Evolutionary conservation across 2,113 vertebrate genomes (phyloP).

Genomic region (Grammomys surdaster): DNA sequence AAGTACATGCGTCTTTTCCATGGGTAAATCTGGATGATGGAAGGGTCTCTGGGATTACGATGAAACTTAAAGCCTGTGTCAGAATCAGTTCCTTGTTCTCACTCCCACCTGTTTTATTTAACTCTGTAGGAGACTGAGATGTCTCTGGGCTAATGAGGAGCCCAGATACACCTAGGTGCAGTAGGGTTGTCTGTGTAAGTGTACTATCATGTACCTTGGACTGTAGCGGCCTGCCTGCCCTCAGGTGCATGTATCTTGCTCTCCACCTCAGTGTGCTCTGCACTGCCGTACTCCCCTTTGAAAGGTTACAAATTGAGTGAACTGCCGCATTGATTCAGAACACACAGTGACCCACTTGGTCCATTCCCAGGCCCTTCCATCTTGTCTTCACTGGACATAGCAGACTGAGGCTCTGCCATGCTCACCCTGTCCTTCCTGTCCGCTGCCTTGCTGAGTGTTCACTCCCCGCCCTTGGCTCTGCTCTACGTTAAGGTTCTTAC

Average conservation of each 20-base stretch:
- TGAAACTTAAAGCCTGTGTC: background rate
- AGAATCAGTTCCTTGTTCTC: background rate
- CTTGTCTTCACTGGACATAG: background rate
- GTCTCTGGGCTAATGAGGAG: background rate
- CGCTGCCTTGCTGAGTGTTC: background rate
- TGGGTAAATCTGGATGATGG: background rate
- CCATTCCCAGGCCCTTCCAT: too few species aligned
- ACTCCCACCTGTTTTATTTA: background rate
- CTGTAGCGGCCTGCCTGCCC: accelerated
- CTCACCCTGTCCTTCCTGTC: background rate
- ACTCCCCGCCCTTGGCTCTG: background rate
- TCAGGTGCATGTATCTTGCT: background rate
- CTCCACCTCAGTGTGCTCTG: background rate
- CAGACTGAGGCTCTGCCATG: too few species aligned
- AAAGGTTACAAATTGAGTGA: background rate
- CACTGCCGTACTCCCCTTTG: background rate
- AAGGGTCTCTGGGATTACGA: background rate
- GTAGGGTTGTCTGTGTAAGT: background rate
- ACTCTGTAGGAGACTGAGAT: background rate
- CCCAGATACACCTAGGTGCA: background rate
- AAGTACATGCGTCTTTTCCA: background rate
- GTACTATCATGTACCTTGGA: too few species aligned
- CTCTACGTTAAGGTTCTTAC: background rate
- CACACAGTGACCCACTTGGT: background rate
- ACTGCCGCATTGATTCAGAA: background rate